Evolutionary conservation across 2,113 vertebrate species (phyloP).

Genomic region (Callipepla squamata): DNA sequence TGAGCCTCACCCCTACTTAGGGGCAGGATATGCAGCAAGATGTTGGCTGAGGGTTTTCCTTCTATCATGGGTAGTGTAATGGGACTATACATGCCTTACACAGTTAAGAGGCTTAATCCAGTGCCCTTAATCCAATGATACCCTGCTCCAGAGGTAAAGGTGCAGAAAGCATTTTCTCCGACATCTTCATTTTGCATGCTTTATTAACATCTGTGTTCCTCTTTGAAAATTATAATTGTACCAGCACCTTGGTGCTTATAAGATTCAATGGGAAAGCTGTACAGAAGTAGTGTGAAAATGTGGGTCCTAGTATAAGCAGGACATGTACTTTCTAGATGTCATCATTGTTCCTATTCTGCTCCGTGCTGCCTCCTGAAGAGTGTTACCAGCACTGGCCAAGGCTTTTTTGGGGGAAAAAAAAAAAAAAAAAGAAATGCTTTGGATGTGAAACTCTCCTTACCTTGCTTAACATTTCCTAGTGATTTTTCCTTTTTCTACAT

Average conservation of each 20-base stretch:
- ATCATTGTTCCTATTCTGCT: neutral
- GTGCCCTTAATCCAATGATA: neutral
- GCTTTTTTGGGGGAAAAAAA: neutral
- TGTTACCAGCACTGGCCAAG: neutral
- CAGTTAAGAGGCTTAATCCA: neutral
- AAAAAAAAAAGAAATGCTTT: neutral
- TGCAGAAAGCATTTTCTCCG: neutral
- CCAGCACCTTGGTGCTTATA: neutral
- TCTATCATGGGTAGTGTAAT: neutral
- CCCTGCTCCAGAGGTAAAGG: neutral
- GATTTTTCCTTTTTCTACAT: neutral
- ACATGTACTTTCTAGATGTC: neutral
- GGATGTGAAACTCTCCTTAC: neutral
- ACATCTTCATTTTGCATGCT: neutral
- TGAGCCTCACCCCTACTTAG: neutral
- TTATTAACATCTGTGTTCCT: neutral
- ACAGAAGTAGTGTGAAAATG: neutral
- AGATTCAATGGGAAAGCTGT: neutral
- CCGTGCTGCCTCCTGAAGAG: neutral
- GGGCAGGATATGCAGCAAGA: neutral
- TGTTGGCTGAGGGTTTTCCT: neutral
- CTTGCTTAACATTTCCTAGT: neutral
- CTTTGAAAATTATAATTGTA: neutral
- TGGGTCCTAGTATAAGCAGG: neutral
- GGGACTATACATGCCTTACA: neutral